Evolutionary conservation across 2,797 vertebrate species (phyloP).

Genomic region (Dendrocincla fuliginosa): DNA sequence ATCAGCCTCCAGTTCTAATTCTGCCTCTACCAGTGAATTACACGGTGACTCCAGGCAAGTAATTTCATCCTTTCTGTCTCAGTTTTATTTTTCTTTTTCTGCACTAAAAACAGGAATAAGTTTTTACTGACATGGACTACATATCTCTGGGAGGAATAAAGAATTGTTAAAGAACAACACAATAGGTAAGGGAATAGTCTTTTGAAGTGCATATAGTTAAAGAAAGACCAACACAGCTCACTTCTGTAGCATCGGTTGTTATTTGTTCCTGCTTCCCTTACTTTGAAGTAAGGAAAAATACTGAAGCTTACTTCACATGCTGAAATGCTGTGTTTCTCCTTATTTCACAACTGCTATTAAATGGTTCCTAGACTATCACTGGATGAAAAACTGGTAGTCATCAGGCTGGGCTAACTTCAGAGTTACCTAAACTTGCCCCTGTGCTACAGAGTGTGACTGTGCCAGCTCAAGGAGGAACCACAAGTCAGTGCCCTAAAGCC

Average conservation of each 20-base stretch:
- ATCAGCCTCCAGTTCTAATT: not conserved
- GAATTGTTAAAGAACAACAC: not conserved
- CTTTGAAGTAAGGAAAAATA: not conserved
- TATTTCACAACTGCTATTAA: not conserved
- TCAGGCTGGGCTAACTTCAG: not conserved
- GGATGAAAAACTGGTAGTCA: not conserved
- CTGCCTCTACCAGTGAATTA: not conserved
- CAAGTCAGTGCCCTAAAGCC: not conserved
- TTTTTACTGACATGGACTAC: not conserved
- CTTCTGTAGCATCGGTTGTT: not conserved
- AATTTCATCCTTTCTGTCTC: not conserved
- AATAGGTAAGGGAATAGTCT: not conserved
- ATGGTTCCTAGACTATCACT: not conserved
- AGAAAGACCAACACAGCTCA: not conserved
- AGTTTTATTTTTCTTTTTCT: not conserved
- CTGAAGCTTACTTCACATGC: not conserved
- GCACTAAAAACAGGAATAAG: not conserved
- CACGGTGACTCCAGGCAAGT: not conserved
- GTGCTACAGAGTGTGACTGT: fast-evolving
- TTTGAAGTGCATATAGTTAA: not conserved
- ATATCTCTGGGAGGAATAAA: not conserved
- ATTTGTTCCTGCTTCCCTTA: not conserved
- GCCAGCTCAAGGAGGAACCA: not conserved
- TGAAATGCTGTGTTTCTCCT: not conserved
- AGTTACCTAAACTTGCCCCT: not conserved